Conservation (phyloP, 1,140 invertebrate genomes). For the Leptopilina boulardi region DNA sequence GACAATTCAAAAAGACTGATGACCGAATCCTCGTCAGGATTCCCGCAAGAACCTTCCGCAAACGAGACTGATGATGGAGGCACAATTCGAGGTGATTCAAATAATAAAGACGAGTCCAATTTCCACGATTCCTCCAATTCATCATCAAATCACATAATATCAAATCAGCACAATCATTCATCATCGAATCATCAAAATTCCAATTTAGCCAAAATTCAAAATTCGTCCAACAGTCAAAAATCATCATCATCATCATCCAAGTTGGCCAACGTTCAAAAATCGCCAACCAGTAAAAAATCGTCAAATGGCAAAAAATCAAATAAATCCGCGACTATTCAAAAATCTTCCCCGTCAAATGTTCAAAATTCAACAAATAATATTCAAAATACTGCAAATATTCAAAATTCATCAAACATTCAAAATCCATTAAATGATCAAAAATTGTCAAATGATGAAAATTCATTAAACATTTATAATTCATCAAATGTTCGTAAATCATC, state of each 20-base stretch:
- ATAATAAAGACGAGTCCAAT: background rate
- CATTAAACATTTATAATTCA: background rate
- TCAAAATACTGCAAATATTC: background rate
- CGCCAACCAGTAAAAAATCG: no score
- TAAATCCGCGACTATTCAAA: no score
- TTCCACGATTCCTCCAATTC: background rate
- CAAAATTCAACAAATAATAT: no score
- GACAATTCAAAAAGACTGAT: constrained; percentile 59
- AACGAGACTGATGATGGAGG: constrained; percentile 22
- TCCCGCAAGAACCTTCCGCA: background rate
- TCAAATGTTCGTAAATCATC: background rate
- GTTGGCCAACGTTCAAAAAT: no score
- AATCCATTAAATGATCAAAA: background rate
- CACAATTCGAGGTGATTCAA: background rate
- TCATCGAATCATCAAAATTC: no score
- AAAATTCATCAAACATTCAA: background rate
- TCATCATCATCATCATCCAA: no score
- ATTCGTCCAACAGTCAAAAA: no score
- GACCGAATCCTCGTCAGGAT: constrained; percentile 46
- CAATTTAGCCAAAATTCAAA: no score
- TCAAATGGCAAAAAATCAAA: no score
- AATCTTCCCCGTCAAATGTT: no score
- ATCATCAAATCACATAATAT: no score
- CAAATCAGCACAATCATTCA: no score
- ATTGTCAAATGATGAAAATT: background rate